Evolutionary conservation across 1,140 invertebrate species (phyloP), one percentile per base, ranked within the genome.

Genomic region (Cyrtorhinus lividipennis): DNA sequence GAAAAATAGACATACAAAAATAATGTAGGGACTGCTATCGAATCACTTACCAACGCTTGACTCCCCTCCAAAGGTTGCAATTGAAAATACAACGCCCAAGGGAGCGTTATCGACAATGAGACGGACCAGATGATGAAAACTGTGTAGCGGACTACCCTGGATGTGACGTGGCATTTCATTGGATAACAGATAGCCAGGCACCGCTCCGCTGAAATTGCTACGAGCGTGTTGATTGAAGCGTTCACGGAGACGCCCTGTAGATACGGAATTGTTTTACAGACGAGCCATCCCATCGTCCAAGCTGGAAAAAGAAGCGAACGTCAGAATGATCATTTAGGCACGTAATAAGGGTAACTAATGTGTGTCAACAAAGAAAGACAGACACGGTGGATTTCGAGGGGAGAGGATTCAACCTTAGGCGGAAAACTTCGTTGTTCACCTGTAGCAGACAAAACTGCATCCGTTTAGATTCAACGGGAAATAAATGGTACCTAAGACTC

Each of bases 221-320:
- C 80, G 53, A 84, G 69, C 0, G 81, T 82, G 70, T 82, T 80
- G 58, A 84, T 79, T 1, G 81, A 83, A 2, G 81, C 80, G 62
- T 78, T 80, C 8, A 84, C 81, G 1, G 80, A 79, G 0, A 83
- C 80, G 8, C 81, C 81, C 71, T 84, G 82, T 0, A 84, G 72
- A 68, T 81, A 84, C 0, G 81, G 76, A 0, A 81, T 78, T 0
- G 77, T 75, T 70, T 82, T 83, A 68, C 82, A 84, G 59, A 82
- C 72, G 24, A 81, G 73, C 57, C 75, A 73, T 1, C 81, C 81
- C 64, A 83, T 75, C 27, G 78, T 73, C 81, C 81, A 84, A 58
- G 79, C 82, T 83, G 72, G n/a, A n/a, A 73, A 73, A 64, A 59
- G 67, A 10, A 44, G 48, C n/a, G 60, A 59, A 62, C n/a, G n/a